Base-by-base conservation (phyloP, 2,888 invertebrate genomes). In the Sipha maydis region DNA sequence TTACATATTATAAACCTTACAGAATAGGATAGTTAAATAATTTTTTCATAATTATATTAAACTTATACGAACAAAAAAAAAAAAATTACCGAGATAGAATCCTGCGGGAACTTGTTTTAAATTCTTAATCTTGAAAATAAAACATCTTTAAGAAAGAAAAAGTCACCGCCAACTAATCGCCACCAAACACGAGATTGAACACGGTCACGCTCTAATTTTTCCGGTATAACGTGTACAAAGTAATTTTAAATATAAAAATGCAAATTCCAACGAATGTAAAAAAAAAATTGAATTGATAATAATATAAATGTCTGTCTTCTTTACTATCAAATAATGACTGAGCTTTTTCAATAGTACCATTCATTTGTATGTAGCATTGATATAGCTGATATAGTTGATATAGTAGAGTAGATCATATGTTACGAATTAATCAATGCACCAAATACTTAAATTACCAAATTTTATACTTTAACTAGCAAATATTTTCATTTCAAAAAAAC, bases 141-240 rank as follows among this genome's bases (percentile, higher is more conserved):
- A 61, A 61, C 34, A 28, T 38, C 61, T 83, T 76, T 38, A n/a
- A 76, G 54, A 83, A 48, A 84, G 75, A 75, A 75, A 75, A n/a
- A 84, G 38, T 38, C 75, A 61, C 61, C 9, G 38, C 8, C 56
- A 38, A 19, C n/a, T 67, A 67, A 78, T 73, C 73, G 73, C 38
- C 71, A 61, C 80, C 56, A 5, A 71, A 75, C 41, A 41, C 73
- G 61, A 61, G 73, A 61, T 73, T 77, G 17, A 25, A 21, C 56
- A 41, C 75, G 41, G 80, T 86, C 86, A 86, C 75, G 86, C 86
- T 86, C 86, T 86, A 86, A 86, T 86, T 86, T 80, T 73, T 41
- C 71, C 54, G 9, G 56, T 80, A 80, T 75, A 80, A 86, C 28
- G 38, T n/a, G 19, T 67, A 85, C 71, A 85, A 85, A 85, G 48